Conservation (phyloP, 2,797 vertebrate species). For the Propithecus deckenii region DNA sequence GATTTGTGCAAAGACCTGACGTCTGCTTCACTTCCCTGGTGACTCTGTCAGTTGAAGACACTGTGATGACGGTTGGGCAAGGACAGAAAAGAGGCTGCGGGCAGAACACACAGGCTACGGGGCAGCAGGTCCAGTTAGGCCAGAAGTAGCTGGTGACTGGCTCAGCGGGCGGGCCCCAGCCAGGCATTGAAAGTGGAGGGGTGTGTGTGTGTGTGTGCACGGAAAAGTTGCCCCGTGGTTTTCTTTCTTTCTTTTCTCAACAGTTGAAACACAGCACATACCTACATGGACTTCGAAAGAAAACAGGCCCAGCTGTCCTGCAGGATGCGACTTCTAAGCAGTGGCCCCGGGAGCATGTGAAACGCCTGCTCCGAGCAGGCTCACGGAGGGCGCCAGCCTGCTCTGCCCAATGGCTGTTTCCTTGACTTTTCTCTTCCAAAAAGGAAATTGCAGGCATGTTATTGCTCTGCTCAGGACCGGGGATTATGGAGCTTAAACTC, state of each 20-base stretch:
- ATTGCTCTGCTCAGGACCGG: slow-evolving; percentile 76
- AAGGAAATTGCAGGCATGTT: slow-evolving; percentile 83
- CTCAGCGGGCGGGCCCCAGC: rapidly evolving
- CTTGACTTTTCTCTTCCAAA: slow-evolving; percentile 77
- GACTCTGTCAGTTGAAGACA: rapidly evolving
- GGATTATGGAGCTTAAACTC: slow-evolving; percentile 85
- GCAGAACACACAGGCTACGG: rapidly evolving
- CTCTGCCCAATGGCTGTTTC: slow-evolving; percentile 80
- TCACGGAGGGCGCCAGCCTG: not conserved
- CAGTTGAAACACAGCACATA: not conserved
- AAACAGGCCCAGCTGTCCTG: slow-evolving; percentile 64
- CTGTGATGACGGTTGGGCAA: rapidly evolving
- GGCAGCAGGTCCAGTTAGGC: not conserved
- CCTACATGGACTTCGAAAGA: not conserved
- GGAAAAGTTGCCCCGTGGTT: not conserved
- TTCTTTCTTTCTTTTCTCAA: too few species aligned
- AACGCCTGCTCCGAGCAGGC: not conserved
- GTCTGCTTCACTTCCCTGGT: too few species aligned
- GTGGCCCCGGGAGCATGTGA: slow-evolving; percentile 67
- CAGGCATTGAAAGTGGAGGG: rapidly evolving
- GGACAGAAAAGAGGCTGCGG: rapidly evolving
- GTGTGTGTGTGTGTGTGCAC: not conserved
- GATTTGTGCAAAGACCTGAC: not conserved
- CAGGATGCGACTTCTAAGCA: slow-evolving; percentile 57
- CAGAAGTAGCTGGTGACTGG: not conserved